Evolutionary conservation across 2,888 invertebrate genomes (phyloP).

Genomic region (Cryptophagus acutangulus): DNA sequence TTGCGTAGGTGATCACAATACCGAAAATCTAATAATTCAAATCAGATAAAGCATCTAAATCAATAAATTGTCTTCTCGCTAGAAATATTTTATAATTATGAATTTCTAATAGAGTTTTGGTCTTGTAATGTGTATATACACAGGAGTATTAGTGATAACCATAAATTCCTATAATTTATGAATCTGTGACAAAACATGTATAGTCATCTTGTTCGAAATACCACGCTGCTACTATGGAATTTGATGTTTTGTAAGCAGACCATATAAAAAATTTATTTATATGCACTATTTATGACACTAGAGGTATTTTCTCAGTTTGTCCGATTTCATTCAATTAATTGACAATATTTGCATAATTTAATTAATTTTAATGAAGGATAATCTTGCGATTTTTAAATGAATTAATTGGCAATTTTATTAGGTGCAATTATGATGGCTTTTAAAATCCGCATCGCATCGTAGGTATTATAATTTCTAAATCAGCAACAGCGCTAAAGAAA

Average conservation of each 20-base stretch:
- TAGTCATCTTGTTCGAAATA: slow-evolving; percentile 13
- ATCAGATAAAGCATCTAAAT: slow-evolving; percentile 12
- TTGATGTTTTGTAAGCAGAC: too few species aligned
- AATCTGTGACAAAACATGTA: slow-evolving; percentile 17
- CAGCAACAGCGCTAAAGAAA: too few species aligned
- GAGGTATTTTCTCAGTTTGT: slow-evolving; percentile 1
- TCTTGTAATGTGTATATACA: slow-evolving; percentile 11
- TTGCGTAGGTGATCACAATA: slow-evolving; percentile 6
- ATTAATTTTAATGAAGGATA: too few species aligned
- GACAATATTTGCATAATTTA: too few species aligned
- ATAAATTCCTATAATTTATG: slow-evolving; percentile 26
- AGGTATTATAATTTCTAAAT: too few species aligned
- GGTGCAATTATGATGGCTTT: too few species aligned
- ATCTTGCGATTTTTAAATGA: too few species aligned
- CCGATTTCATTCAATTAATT: too few species aligned
- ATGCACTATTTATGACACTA: slow-evolving; percentile 4
- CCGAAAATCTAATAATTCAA: slow-evolving; percentile 6
- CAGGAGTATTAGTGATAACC: slow-evolving; percentile 19
- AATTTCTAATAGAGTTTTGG: slow-evolving; percentile 10
- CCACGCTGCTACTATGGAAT: slow-evolving; percentile 11
- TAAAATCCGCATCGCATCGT: too few species aligned
- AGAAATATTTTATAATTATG: slow-evolving; percentile 15
- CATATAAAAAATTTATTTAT: too few species aligned
- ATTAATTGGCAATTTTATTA: too few species aligned
- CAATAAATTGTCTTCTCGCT: slow-evolving; percentile 11